These are phyloP conservation scores for Phalloptychus januarius DNA, from an alignment of 2,797 vertebrate species.

Conservation along the genomic window DNA sequence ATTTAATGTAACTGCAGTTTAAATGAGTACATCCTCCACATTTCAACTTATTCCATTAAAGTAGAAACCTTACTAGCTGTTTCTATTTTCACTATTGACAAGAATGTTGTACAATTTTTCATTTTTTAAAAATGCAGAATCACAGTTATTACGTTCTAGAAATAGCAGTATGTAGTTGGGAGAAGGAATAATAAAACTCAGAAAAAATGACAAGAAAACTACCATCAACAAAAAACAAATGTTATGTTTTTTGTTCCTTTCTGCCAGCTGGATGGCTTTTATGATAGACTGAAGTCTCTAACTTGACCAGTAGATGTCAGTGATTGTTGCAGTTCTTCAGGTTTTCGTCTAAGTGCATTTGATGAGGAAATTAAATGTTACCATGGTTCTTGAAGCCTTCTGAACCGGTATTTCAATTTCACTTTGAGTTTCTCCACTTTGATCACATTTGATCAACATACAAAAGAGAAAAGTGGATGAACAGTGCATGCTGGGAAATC, in stretches of 20 bases:
- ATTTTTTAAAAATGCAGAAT: background rate
- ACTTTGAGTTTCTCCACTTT: background rate
- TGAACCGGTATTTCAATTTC: background rate
- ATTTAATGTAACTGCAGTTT: background rate
- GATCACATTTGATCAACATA: too few species aligned
- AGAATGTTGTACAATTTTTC: background rate
- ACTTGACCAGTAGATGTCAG: slow-evolving; percentile 4
- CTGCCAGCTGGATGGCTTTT: background rate
- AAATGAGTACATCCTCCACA: background rate
- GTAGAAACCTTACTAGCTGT: background rate
- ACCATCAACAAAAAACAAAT: background rate
- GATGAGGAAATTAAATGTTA: background rate
- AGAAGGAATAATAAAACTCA: background rate
- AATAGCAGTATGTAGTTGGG: background rate
- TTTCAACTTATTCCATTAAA: background rate
- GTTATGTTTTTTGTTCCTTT: background rate
- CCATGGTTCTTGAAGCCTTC: background rate
- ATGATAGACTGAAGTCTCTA: background rate
- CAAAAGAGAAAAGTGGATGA: background rate
- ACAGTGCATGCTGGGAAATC: background rate
- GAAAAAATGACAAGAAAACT: background rate
- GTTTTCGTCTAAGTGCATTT: background rate
- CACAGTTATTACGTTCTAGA: background rate
- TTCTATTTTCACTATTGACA: background rate
- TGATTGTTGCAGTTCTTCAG: background rate